phyloP scores from a whole-genome alignment of 35 echinoderm and acorn worm species.

The Apostichopus parvimensis region DNA sequence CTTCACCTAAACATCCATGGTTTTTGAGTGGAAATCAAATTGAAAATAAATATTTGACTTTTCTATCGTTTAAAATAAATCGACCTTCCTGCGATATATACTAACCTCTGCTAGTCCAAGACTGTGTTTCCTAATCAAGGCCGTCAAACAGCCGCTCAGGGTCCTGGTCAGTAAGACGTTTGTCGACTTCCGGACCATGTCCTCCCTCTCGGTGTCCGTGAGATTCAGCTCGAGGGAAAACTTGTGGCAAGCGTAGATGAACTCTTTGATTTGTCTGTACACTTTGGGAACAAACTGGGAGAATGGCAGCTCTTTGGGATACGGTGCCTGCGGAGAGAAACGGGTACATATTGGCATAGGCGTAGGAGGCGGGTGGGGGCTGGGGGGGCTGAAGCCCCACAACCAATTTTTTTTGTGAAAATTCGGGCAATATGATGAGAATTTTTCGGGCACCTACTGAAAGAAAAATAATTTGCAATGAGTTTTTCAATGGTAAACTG shows the following conservation, averaged over 20 bases:
- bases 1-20: too few species aligned
- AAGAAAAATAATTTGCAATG: too few species aligned
- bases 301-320: constrained; percentile 88
- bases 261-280: constrained; percentile 96
- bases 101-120: constrained; percentile 90
- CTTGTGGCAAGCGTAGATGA: constrained; percentile 99
- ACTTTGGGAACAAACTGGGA: constrained; percentile 93
- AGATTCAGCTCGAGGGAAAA: constrained; percentile 93
- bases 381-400: too few species aligned
- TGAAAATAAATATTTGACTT: background rate
- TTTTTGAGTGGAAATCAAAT: background rate
- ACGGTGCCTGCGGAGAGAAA: constrained; percentile 54
- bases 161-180: constrained; percentile 89
- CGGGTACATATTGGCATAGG: too few species aligned
- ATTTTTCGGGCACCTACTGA: too few species aligned
- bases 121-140: constrained; percentile 73
- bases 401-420: too few species aligned
- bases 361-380: too few species aligned
- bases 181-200: constrained; percentile 92
- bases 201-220: constrained; percentile 83
- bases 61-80: background rate
- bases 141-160: constrained; percentile 87
- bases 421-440: too few species aligned
- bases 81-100: background rate
- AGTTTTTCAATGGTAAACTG: too few species aligned